Evolutionary conservation across 2,113 vertebrate genomes (phyloP), one percentile per base, ranked within the genome.

Genomic region (Onychorhynchus coronatus): DNA sequence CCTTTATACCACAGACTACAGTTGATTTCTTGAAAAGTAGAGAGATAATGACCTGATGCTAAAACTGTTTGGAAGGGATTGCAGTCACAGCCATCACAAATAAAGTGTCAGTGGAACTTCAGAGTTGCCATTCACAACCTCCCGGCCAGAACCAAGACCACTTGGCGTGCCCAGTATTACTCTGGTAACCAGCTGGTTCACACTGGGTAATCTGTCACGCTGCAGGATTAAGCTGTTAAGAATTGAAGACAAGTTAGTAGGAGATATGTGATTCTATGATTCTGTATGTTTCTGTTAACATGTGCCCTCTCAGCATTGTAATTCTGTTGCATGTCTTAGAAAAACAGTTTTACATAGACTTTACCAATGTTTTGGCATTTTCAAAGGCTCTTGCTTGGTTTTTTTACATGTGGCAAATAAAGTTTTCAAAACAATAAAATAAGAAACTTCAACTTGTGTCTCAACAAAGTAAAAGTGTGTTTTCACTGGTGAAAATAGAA

Each of bases 401-500:
- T 72, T 81, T 39, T 65, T 37, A 17, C 50, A 33, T 65, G 44
- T 62, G 42, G 23, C 58, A 55, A 70, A 59, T 76, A 25, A 3
- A 46, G 8, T 79, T 94, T 91, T 95, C 81, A 89, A 50, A 50
- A 85, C 31, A 85, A 82, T 93, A 91, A 92, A 94, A 49, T 49
- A 66, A 62, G 37, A 92, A 92, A 71, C 31, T 72, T 91, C 41
- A 79, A 25, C 25, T 87, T 83, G 82, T 93, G 12, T 75, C 78
- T 91, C 49, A 93, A 39, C 22, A 85, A 91, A 91, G 78, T 70
- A 74, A 62, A 95, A 91, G 62, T 52, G 44, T 88, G 82, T 91
- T 95, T 96, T 93, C 78, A 73, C 66, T 90, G 89, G 83, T 77
- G 78, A 95, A 96, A 96, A 88, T 47, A 71, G 91, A 96, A 95